Percentiles rank a stretch among this genome's conserved stretches.
Evolutionary conservation across 2,797 vertebrate species (phyloP).

Genomic region (Sebastiscus albofasciatus): DNA sequence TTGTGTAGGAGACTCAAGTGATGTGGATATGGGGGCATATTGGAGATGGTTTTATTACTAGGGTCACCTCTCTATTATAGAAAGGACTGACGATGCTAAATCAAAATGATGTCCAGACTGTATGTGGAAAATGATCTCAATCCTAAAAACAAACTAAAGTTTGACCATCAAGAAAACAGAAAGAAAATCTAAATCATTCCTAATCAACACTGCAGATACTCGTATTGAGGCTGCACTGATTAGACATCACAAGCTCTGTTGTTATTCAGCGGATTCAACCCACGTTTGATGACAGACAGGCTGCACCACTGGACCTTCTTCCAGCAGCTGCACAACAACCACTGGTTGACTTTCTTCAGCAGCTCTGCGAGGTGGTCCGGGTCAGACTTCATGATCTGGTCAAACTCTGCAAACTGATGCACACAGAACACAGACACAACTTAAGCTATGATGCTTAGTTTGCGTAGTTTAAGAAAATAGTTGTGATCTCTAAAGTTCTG

Average conservation of each 20-base stretch:
- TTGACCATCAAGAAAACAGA: background rate
- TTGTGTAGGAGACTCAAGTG: background rate
- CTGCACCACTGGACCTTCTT: constrained; percentile 98
- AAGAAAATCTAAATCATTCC: background rate
- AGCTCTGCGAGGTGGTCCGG: constrained; percentile 96
- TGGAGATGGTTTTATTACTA: background rate
- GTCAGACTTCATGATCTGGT: constrained; percentile 99
- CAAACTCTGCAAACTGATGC: constrained; percentile 95
- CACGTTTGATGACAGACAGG: constrained; percentile 96
- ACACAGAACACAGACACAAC: background rate
- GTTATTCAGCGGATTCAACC: constrained; percentile 59
- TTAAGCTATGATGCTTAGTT: background rate
- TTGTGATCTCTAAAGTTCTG: background rate
- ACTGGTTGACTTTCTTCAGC: constrained; percentile 94
- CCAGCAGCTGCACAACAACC: constrained; percentile 95
- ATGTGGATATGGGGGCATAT: background rate
- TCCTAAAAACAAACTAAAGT: background rate
- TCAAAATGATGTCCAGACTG: background rate
- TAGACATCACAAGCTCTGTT: background rate
- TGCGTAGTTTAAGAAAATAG: background rate
- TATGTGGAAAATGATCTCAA: background rate
- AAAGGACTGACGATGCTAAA: background rate
- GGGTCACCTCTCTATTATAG: background rate
- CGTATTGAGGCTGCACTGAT: background rate
- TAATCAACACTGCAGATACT: background rate